phyloP scores from a whole-genome alignment of 2,888 invertebrate genomes.

The Lydus trimaculatus region DNA sequence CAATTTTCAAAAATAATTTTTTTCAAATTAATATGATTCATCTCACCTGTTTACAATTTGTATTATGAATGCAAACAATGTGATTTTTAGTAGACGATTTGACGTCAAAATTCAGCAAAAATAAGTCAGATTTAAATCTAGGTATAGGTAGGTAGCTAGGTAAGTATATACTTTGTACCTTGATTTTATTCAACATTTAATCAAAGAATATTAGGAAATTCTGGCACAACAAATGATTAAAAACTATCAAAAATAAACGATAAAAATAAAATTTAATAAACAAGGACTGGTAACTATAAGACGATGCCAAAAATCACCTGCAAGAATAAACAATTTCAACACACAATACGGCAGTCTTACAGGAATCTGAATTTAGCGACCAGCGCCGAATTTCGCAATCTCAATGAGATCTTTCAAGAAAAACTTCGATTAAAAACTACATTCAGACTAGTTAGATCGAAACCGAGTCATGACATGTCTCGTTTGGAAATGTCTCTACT shows the following conservation, averaged over 20 bases:
- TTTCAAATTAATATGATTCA: not conserved
- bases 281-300: not conserved
- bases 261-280: conserved; percentile 4
- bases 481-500: no score
- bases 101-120: conserved; percentile 2
- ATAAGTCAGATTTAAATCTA: not conserved
- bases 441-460: no score
- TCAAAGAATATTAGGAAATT: not conserved
- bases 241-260: conserved; percentile 1
- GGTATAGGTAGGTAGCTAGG: no score
- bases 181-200: not conserved
- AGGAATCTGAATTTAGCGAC: not conserved
- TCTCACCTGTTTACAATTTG: conserved; percentile 3
- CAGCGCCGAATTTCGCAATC: not conserved
- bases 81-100: not conserved
- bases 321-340: not conserved
- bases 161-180: not conserved
- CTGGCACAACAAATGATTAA: conserved; percentile 1
- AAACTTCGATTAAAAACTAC: no score
- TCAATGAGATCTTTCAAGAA: no score
- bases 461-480: no score
- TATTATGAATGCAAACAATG: not conserved
- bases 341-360: not conserved
- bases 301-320: not conserved
- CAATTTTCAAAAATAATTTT: not conserved